Evolutionary conservation across 1,140 invertebrate genomes (phyloP).

Genomic region (Neotoxoptera formosana): DNA sequence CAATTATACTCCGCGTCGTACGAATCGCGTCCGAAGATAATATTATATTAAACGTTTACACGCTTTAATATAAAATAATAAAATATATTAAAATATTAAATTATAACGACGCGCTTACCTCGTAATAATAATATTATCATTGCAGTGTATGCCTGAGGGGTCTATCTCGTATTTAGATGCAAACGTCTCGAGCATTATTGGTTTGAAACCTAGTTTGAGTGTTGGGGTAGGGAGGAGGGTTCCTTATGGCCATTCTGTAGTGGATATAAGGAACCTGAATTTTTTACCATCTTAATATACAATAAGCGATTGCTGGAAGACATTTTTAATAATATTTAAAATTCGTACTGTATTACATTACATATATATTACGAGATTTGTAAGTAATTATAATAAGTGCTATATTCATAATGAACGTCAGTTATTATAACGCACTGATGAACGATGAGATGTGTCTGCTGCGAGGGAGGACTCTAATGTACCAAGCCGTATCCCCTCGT

Average conservation of each 20-base stretch:
- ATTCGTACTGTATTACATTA: no score
- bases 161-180: neutral
- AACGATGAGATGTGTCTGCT: neutral
- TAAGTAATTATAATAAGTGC: neutral
- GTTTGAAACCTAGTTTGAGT: no score
- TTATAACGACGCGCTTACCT: neutral
- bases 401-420: neutral
- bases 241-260: neutral
- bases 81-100: neutral
- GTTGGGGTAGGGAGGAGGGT: no score
- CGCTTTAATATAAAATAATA: neutral
- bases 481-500: no score
- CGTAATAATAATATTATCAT: no score
- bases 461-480: neutral
- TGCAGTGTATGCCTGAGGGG: neutral
- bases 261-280: neutral
- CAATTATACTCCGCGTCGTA: neutral
- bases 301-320: neutral
- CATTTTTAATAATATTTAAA: neutral
- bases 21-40: neutral
- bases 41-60: neutral
- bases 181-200: no score
- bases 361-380: neutral
- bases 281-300: neutral
- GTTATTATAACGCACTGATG: neutral